Evolutionary conservation across 2,888 invertebrate species (phyloP), one percentile per base, ranked within the genome.

Genomic region (Byasa hedistus): DNA sequence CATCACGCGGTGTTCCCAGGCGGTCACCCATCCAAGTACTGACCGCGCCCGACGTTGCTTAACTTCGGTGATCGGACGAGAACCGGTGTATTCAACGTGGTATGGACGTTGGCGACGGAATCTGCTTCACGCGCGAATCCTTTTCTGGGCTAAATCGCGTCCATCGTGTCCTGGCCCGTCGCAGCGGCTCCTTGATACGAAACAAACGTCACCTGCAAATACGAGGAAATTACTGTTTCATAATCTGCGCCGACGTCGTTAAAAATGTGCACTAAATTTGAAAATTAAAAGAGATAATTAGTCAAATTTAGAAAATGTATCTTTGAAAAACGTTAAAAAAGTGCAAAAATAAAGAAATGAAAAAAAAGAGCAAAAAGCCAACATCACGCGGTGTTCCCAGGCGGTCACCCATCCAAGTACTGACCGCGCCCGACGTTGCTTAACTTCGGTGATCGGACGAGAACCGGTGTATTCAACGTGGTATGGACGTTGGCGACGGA

Each of bases 61-160:
- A 75, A 75, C 73, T 73, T 72, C 75, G 74, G 75, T 75, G 74
- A 74, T 75, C 75, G 73, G 74, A 75, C 73, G 87, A 88, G 86
- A 87, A 85, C 85, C 86, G 86, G 87, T 86, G 86, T 83, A 73
- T 85, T 87, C 85, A 87, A 85, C 85, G 80, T 87, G 80, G 86
- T 87, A 85, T 85, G 85, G 84, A 84, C 84, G 79, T 80, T 77
- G 78, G 76, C 76, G 15, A 23, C 32, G 32, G 32, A n/a, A n/a
- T n/a, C n/a, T n/a, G n/a, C n/a, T n/a, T n/a, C n/a, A n/a, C n/a
- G n/a, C n/a, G n/a, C n/a, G n/a, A n/a, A n/a, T n/a, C n/a, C n/a
- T n/a, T n/a, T n/a, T n/a, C n/a, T n/a, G n/a, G n/a, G n/a, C n/a
- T n/a, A n/a, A n/a, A n/a, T n/a, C n/a, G n/a, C n/a, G n/a, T n/a